A percentile compares a stretch with the other conserved stretches of the same genome.
These are phyloP conservation scores for Catharus fuscescens DNA, from an alignment of 2,113 vertebrate genomes.

Conservation along the genomic window DNA sequence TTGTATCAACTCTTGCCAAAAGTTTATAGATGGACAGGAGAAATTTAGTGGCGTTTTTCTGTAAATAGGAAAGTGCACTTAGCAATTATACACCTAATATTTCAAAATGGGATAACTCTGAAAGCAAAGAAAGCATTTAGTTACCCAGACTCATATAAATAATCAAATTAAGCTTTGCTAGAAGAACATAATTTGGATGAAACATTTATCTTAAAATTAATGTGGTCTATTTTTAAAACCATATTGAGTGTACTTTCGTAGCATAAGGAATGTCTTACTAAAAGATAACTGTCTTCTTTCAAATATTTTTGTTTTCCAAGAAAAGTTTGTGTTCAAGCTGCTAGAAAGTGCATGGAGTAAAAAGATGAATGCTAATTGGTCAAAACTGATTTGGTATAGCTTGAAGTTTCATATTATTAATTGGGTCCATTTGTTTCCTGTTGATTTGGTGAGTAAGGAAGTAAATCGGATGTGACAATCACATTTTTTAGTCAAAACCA, in stretches of 20 bases:
- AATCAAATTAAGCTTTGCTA: neutral
- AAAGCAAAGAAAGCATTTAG: slow-evolving; percentile 22
- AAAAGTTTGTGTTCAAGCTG: neutral
- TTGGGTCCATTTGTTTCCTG: neutral
- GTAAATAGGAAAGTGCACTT: neutral
- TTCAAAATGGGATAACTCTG: slow-evolving; percentile 39
- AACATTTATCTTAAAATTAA: neutral
- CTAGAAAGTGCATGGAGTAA: neutral
- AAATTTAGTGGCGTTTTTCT: slow-evolving; percentile 50
- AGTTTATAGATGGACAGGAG: slow-evolving; percentile 40
- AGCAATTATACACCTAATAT: slow-evolving; percentile 19
- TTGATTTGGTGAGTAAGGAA: neutral
- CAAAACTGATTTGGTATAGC: neutral
- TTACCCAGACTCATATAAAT: neutral
- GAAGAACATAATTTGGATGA: neutral
- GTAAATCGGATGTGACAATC: fast-evolving
- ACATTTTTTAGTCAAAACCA: neutral
- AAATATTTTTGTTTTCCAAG: neutral
- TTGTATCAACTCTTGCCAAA: slow-evolving; percentile 66
- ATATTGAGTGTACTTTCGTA: neutral
- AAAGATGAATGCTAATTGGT: neutral
- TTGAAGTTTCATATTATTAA: neutral
- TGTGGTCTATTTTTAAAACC: neutral
- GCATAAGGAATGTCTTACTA: neutral
- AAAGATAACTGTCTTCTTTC: neutral